Percentiles rank a stretch among this genome's conserved stretches.
Evolutionary conservation across 2,888 invertebrate species (phyloP).

Genomic region (Gryllus longicercus): DNA sequence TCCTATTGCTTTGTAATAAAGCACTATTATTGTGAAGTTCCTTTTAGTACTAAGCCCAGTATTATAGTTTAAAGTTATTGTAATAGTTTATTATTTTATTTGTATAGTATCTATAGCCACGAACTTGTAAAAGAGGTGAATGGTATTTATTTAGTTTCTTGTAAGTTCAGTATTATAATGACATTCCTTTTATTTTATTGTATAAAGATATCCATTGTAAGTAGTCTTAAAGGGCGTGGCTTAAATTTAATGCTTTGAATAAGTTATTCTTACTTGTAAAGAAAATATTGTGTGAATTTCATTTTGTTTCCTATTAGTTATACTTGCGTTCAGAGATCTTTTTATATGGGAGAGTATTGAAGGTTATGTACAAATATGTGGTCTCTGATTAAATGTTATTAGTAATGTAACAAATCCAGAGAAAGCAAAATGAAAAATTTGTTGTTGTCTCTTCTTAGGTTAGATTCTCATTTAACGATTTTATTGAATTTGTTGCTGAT

Average conservation of each 20-base stretch:
- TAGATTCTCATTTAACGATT: too few relatives aligned
- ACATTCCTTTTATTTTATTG: neutral
- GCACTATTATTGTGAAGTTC: conserved; percentile 27
- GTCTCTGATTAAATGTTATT: neutral
- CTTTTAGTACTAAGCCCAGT: conserved; percentile 27
- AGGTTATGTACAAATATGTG: conserved; percentile 8
- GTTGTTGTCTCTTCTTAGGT: too few relatives aligned
- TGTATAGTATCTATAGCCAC: conserved; percentile 19
- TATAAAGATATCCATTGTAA: neutral
- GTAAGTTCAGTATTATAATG: neutral
- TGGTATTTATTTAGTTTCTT: conserved; percentile 2
- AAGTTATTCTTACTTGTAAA: neutral
- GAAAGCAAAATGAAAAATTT: too few relatives aligned
- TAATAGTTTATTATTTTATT: conserved; percentile 23
- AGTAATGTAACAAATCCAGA: too few relatives aligned
- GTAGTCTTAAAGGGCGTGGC: neutral
- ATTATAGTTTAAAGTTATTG: conserved; percentile 4
- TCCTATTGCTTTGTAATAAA: conserved; percentile 28
- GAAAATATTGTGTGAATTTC: neutral
- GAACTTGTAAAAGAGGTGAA: conserved; percentile 2
- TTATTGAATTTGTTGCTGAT: too few relatives aligned
- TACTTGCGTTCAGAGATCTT: neutral
- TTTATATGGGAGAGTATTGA: neutral
- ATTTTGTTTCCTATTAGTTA: neutral
- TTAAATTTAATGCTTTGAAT: neutral